phyloP scores from a whole-genome alignment of 2,888 invertebrate species.

The Gortyna flavago region DNA sequence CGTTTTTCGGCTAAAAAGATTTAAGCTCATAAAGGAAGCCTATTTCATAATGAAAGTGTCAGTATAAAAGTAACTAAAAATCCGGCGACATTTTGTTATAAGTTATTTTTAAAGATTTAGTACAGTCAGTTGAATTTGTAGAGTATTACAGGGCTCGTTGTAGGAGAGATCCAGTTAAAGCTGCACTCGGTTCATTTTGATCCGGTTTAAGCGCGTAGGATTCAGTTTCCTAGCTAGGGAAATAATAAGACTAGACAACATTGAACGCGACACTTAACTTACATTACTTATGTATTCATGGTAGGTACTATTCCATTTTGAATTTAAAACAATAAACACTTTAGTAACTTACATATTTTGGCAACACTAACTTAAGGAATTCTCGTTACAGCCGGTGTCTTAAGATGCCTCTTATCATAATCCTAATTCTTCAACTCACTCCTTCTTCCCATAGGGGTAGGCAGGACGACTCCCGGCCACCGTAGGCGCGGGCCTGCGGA shows the following conservation, averaged over 20 bases:
- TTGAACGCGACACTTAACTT: slow-evolving; percentile 60
- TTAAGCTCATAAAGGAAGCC: not conserved
- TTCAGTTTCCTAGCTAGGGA: slow-evolving; percentile 71
- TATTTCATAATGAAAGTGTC: not conserved
- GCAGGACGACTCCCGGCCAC: too few species aligned
- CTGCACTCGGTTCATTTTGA: slow-evolving; percentile 74
- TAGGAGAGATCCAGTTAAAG: slow-evolving; percentile 75
- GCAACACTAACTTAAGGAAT: not conserved
- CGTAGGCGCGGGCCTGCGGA: too few species aligned
- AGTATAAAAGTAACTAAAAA: slow-evolving; percentile 23
- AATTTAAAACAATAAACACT: slow-evolving; percentile 5
- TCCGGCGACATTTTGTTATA: slow-evolving; percentile 45
- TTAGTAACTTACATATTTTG: not conserved
- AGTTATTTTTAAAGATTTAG: slow-evolving; percentile 68
- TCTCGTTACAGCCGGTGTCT: not conserved
- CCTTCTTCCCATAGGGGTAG: not conserved
- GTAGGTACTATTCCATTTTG: slow-evolving; percentile 20
- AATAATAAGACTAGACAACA: slow-evolving; percentile 72
- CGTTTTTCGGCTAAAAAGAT: not conserved
- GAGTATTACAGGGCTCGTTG: slow-evolving; percentile 72
- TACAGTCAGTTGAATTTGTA: slow-evolving; percentile 70
- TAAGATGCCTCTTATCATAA: not conserved
- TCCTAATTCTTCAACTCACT: not conserved
- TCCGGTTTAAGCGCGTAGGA: slow-evolving; percentile 77
- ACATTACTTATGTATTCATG: slow-evolving; percentile 53